A percentile compares a stretch with the other conserved stretches of the same genome.
These are phyloP conservation scores for Apamea epomidion DNA, from an alignment of 2,888 invertebrate species.

Conservation along the genomic window DNA sequence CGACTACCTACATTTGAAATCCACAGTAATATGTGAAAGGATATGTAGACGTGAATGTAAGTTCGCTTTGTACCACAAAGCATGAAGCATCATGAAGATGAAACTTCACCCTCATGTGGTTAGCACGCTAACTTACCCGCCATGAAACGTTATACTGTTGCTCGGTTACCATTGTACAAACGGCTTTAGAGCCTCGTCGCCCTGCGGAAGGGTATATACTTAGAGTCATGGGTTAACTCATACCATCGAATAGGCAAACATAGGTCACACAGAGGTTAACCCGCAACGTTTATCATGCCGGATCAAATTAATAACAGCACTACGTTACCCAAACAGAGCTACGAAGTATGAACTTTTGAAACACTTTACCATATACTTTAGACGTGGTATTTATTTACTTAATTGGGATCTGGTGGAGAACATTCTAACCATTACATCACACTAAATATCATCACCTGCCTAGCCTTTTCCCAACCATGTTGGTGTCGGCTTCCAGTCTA, in stretches of 20 bases:
- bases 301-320: background rate
- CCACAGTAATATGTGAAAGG: background rate
- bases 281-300: background rate
- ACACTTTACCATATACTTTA: background rate
- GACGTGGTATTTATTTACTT: conserved; percentile 5
- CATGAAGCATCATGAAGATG: background rate
- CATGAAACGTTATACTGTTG: conserved; percentile 26
- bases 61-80: background rate
- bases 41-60: background rate
- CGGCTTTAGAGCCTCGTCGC: background rate
- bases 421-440: background rate
- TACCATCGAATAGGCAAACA: background rate
- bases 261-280: background rate
- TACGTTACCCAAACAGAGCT: background rate
- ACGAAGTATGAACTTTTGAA: background rate
- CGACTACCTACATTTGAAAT: background rate
- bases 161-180: background rate
- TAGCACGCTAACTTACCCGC: background rate
- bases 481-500: too few relatives aligned
- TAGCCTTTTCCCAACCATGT: too few relatives aligned
- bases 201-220: background rate
- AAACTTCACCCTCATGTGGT: conserved; percentile 13
- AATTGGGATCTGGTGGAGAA: background rate
- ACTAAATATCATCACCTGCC: background rate
- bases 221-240: conserved; percentile 1